Evolutionary conservation across 2,113 vertebrate genomes (phyloP).

Genomic region (Tupaia tana): DNA sequence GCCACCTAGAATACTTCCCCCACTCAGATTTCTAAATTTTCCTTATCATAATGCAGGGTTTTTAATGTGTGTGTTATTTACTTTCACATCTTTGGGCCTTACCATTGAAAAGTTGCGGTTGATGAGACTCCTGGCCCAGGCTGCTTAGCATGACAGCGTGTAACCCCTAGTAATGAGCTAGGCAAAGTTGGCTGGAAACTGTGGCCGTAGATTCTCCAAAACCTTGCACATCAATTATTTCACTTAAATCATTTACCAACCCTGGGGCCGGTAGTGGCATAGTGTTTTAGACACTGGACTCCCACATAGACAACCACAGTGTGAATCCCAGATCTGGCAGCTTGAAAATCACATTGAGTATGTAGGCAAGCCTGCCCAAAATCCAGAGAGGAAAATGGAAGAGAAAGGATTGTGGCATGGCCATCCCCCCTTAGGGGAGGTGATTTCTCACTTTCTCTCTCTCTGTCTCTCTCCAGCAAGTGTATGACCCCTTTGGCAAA

Average conservation of each 20-base stretch:
- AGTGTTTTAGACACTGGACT: too few species aligned
- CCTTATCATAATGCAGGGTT: not conserved
- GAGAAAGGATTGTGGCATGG: too few species aligned
- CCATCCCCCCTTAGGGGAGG: too few species aligned
- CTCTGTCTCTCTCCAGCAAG: too few species aligned
- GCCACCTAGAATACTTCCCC: not conserved
- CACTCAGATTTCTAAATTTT: not conserved
- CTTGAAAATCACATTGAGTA: too few species aligned
- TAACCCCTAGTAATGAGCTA: not conserved
- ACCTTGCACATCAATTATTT: not conserved
- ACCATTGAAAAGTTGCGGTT: not conserved
- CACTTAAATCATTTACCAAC: slow-evolving; percentile 5
- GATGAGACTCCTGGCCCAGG: not conserved
- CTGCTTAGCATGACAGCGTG: not conserved
- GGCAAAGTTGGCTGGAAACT: not conserved
- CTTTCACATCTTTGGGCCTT: not conserved
- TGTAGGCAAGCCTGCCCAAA: too few species aligned
- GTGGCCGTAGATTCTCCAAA: not conserved
- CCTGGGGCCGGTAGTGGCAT: too few species aligned
- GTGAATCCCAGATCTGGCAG: too few species aligned
- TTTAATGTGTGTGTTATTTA: not conserved
- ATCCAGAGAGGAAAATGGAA: too few species aligned
- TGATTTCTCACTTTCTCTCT: too few species aligned
- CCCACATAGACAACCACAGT: too few species aligned
- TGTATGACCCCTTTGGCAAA: too few species aligned